Percentiles rank a stretch among this genome's conserved stretches.
Conservation (phyloP, 2,888 invertebrate genomes). For the Laspeyria flexula region DNA sequence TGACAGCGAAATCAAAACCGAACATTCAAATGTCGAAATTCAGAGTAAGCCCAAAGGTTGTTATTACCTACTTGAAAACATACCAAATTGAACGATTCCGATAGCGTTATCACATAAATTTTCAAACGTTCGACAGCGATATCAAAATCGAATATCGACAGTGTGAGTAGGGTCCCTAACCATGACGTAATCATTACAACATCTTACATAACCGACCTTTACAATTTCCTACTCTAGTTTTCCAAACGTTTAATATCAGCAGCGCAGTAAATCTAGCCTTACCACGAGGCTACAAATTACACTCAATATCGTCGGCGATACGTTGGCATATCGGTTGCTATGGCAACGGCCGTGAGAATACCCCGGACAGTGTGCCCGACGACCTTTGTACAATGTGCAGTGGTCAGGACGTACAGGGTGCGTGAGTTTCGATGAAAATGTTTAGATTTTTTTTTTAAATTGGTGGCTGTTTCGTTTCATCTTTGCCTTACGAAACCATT, state of each 20-base stretch:
- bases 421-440: not conserved
- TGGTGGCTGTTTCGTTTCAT: no score
- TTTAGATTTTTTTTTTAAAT: not conserved
- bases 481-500: no score
- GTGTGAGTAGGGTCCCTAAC: no score
- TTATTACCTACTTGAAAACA: no score
- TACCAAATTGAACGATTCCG: no score
- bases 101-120: no score
- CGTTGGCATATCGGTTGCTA: constrained; percentile 65
- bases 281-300: constrained; percentile 80
- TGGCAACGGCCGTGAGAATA: constrained; percentile 74
- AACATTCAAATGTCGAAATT: no score
- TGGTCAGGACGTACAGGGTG: constrained; percentile 40
- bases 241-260: constrained; percentile 51
- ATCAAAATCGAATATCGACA: no score
- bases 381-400: constrained; percentile 37
- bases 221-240: constrained; percentile 41
- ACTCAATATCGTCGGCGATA: constrained; percentile 73
- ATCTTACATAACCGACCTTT: constrained; percentile 29
- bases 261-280: constrained; percentile 63
- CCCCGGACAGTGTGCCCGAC: constrained; percentile 41
- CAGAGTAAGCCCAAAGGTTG: no score
- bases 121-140: no score
- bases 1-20: no score
- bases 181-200: no score